Evolutionary conservation across 2,888 invertebrate species (phyloP), one percentile per base, ranked within the genome.

Genomic region (Bugulina stolonifera): DNA sequence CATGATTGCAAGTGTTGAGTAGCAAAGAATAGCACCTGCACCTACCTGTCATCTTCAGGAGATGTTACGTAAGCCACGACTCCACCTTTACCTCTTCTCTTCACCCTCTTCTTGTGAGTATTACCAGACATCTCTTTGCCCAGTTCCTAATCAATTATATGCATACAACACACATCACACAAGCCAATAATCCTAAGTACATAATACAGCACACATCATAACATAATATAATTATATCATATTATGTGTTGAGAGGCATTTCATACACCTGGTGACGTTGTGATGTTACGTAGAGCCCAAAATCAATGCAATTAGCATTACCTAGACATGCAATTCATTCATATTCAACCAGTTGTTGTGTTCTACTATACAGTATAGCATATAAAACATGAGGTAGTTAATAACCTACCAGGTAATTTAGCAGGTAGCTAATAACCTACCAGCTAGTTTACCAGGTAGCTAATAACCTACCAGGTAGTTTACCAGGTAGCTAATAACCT

Each of bases 391-490:
- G n/a, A n/a, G n/a, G n/a, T n/a, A n/a, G n/a, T n/a, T n/a, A n/a
- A n/a, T n/a, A n/a, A n/a, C 43, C 18, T 43, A 43, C 43, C 5
- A 43, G 43, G 43, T 43, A 43, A 18, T 43, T 43, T 18, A 43
- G 10, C 43, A 43, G 43, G 43, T 43, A 43, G 18, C 18, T 18
- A 43, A 10, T 10, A 10, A 43, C 43, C 43, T 43, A 43, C 43
- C 5, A 43, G 18, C 10, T 43, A 43, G 18, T 43, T 43, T 18
- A 10, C 18, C 43, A 43, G 43, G 43, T 43, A 43, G 43, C 18
- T 43, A n/a, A 29, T 87, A 77, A 87, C 88, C 79, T 87, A 89
- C 85, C 77, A 89, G 81, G 79, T 89, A 88, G 77, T 88, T 88
- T 73, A 88, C 87, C 73, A 88, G 79, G 79, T 88, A 97, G 18